phyloP scores from a whole-genome alignment of 2,888 invertebrate genomes.

The Timema cristinae region DNA sequence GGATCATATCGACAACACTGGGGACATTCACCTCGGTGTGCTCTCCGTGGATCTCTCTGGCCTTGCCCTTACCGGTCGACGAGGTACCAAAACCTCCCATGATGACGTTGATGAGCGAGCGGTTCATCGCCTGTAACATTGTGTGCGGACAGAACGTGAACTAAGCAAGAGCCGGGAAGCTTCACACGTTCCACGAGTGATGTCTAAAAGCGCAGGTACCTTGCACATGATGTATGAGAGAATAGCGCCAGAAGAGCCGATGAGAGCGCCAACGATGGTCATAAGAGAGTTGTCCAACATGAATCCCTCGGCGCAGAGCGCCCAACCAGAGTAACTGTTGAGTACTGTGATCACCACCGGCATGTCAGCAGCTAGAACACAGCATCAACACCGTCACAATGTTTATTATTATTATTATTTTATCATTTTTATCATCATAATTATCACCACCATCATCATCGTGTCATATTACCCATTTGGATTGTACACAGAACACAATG shows the following conservation, averaged over 20 bases:
- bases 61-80: conserved; percentile 66
- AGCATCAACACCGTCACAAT: too few relatives aligned
- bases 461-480: too few relatives aligned
- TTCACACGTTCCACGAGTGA: too few relatives aligned
- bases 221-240: conserved; percentile 94
- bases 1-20: conserved; percentile 69
- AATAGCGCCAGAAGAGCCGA: conserved; percentile 88
- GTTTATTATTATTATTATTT: too few relatives aligned
- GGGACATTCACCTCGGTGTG: conserved; percentile 77
- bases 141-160: not conserved
- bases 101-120: conserved; percentile 83
- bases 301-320: conserved; percentile 89
- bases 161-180: too few relatives aligned
- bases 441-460: too few relatives aligned
- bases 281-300: conserved; percentile 90
- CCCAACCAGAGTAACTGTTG: conserved; percentile 92
- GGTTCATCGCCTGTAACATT: conserved; percentile 66
- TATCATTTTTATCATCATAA: too few relatives aligned
- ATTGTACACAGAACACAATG: too few relatives aligned
- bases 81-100: conserved; percentile 82
- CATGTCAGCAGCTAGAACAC: conserved; percentile 76
- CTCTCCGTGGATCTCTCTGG: conserved; percentile 72
- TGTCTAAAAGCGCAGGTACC: too few relatives aligned
- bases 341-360: conserved; percentile 89
- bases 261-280: conserved; percentile 87